Evolutionary conservation across 2,888 invertebrate genomes (phyloP), one percentile per base, ranked within the genome.

Genomic region (Ennomos quercinarius): DNA sequence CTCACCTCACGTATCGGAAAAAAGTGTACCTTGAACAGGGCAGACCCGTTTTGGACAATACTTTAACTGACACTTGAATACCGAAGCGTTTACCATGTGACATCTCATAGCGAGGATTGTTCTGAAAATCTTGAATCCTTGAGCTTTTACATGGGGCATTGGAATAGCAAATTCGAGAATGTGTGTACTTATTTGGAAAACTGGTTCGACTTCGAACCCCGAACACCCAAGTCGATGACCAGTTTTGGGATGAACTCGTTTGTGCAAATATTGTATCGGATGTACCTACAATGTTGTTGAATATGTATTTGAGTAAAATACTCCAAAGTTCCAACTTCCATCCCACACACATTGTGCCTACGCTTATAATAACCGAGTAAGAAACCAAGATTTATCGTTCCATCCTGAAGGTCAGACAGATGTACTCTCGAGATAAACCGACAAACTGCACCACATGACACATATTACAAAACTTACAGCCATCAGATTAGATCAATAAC

Each of bases 1-100:
- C 91, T 90, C 89, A 87, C 84, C 91, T 90, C 89, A 87, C 84
- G 87, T 85, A 82, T 79, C 75, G 72, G 80, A 79, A 88, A 84
- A 91, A 89, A 90, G 10, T 36, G 50, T 88, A 74, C 68, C 73
- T 78, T 80, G 81, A 81, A 78, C 80, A 78, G 74, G 80, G 78
- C 74, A 70, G 80, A 85, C 87, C 80, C 75, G 88, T 86, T 89
- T 84, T 81, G 85, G 84, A 89, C 88, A 89, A 91, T 90, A 87
- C 86, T 77, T 66, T 63, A 75, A 71, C 69, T 86, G 86, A 87
- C 88, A 87, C 78, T 83, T 88, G 87, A 89, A 91, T 90, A 80
- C 87, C 81, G 78, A 82, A 81, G 83, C 84, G 76, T 84, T 85
- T 78, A 80, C 82, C 80, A 78, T 80, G 74, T 76, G 82, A 80